These are phyloP conservation scores for Lasioglossum oenotherae DNA, from an alignment of 2,888 invertebrate genomes.

Conservation along the genomic window DNA sequence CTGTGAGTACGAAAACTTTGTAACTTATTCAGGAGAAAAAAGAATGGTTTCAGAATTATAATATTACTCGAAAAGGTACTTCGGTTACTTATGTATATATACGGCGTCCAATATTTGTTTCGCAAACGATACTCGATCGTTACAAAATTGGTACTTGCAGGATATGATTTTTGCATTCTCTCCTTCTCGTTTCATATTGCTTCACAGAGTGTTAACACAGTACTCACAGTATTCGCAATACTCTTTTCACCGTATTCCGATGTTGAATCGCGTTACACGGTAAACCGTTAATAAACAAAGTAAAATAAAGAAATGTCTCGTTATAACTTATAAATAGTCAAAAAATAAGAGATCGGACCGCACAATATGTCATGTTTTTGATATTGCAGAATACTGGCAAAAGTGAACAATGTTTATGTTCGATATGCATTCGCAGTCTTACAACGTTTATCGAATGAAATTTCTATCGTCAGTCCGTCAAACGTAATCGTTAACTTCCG, in stretches of 20 bases:
- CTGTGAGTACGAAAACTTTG: neutral
- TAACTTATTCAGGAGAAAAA: neutral
- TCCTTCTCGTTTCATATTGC: no score
- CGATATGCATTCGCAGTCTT: neutral
- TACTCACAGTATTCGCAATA: no score
- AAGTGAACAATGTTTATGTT: no score
- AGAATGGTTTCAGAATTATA: neutral
- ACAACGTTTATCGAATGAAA: no score
- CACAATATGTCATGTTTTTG: no score
- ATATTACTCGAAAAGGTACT: neutral
- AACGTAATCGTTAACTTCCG: neutral
- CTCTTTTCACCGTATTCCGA: no score
- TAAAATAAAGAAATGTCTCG: no score
- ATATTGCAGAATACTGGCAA: no score
- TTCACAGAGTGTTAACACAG: no score
- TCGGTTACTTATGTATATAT: neutral
- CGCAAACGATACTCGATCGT: neutral
- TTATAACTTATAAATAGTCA: no score
- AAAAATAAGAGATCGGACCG: no score
- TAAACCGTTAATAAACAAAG: neutral
- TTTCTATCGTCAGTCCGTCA: neutral
- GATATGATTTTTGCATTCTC: neutral
- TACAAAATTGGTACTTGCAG: neutral
- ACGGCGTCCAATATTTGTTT: neutral
- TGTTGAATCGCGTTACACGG: no score